Percentiles rank a stretch among this genome's conserved stretches.
Evolutionary conservation across 2,113 vertebrate species (phyloP).

Genomic region (Cacatua alba): DNA sequence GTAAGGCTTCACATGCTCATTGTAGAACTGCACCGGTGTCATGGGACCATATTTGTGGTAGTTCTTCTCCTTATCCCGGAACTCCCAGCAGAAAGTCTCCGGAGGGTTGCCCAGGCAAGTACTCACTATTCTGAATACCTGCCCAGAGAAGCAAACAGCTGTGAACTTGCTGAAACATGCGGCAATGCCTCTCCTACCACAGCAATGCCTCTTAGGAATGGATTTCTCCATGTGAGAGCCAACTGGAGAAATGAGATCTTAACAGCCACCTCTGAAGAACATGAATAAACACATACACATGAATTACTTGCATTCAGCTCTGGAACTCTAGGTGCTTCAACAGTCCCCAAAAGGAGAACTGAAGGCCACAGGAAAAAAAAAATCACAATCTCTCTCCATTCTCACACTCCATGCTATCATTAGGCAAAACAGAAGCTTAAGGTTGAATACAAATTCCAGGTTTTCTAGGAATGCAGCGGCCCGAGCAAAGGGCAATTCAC

Average conservation of each 20-base stretch:
- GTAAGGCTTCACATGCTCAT: slow-evolving; percentile 89
- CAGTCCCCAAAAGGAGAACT: neutral
- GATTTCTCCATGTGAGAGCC: neutral
- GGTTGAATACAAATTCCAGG: neutral
- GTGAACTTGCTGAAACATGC: neutral
- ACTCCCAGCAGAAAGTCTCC: slow-evolving; percentile 94
- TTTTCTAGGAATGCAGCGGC: neutral
- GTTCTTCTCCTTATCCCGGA: slow-evolving; percentile 95
- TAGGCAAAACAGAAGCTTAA: neutral
- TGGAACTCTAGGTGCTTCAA: neutral
- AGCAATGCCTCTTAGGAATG: neutral
- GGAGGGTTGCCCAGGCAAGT: slow-evolving; percentile 95
- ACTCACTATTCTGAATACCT: slow-evolving; percentile 93
- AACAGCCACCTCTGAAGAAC: neutral
- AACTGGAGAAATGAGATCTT: neutral
- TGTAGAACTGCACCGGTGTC: slow-evolving; percentile 91
- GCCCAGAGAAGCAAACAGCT: neutral
- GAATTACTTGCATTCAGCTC: neutral
- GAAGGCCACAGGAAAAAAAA: neutral
- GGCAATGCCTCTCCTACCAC: neutral
- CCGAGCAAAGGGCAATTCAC: neutral
- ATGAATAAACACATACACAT: accelerated
- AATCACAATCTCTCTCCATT: neutral
- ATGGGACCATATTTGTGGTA: slow-evolving; percentile 91
- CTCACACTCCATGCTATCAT: neutral